Evolutionary conservation across 2,888 invertebrate genomes (phyloP), one percentile per base, ranked within the genome.

Genomic region (Papilio demoleus): DNA sequence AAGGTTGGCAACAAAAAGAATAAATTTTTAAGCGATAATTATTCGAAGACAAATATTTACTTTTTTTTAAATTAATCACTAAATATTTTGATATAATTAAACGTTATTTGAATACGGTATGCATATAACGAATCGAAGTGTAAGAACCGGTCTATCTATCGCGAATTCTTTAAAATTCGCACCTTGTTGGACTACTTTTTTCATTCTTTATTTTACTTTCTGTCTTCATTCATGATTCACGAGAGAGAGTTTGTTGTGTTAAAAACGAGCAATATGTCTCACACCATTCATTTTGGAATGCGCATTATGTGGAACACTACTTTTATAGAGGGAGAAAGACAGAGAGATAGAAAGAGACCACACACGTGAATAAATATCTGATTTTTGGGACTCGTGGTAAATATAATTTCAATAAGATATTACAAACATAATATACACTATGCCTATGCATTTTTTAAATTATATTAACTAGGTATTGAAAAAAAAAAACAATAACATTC

Each of bases 221-320:
- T 17, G 42, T 2, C 5, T 50, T 50, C 50, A 50, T 50, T 50
- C 50, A 50, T 50, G 50, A 50, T 27, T 27, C 50, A 50, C 50
- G 12, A 24, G 22, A 50, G 50, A 50, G 50, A 50, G 50, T 6
- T 47, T 22, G 22, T 8, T 12, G 24, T 50, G 22, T 12, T 50
- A 50, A 42, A 31, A 42, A 42, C 6, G 8, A 17, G 1, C 17
- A 17, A 17, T 1, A 8, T 17, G 2, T 38, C 14, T 38, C 14
- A 12, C 8, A 17, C n/a, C 4, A 17, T 42, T 38, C 4, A 14
- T 38, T 42, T 42, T 1, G 42, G 42, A 42, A 42, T 42, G 17
- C 12, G 42, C 17, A 42, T 17, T 8, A 42, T 42, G 17, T 42
- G 17, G 38, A 14, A 17, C n/a, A 42, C 5, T 1, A n/a, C 1